Percentiles rank a stretch among this genome's conserved stretches.
phyloP scores from a whole-genome alignment of 2,797 vertebrate genomes.

The Trachurus trachurus region DNA sequence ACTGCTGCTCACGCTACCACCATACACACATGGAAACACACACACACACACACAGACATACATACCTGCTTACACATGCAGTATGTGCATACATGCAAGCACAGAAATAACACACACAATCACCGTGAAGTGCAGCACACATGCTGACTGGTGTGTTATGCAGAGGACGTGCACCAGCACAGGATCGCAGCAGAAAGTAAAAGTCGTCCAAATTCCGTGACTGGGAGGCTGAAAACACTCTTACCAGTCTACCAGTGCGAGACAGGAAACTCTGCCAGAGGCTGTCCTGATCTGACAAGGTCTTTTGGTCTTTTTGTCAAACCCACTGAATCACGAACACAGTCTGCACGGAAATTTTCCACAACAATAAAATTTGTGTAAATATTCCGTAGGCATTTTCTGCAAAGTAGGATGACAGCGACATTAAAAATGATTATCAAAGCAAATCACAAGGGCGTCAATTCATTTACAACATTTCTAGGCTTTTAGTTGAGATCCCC shows the following conservation, averaged over 20 bases:
- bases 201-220: conserved; percentile 62
- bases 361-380: neutral
- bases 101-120: conserved; percentile 35
- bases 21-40: conserved; percentile 53
- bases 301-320: conserved; percentile 59
- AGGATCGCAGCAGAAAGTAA: conserved; percentile 25
- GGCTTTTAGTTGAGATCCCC: conserved; percentile 30
- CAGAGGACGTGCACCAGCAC: conserved; percentile 18
- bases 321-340: conserved; percentile 51
- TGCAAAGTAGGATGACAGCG: neutral
- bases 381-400: neutral
- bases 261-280: conserved; percentile 59
- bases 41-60: conserved; percentile 39
- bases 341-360: conserved; percentile 27
- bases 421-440: conserved; percentile 43
- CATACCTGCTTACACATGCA: conserved; percentile 11
- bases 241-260: conserved; percentile 51
- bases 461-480: conserved; percentile 32
- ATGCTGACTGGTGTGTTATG: conserved; percentile 20
- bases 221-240: conserved; percentile 56
- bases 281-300: conserved; percentile 69
- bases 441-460: conserved; percentile 51
- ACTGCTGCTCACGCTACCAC: conserved; percentile 78
- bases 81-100: conserved; percentile 31
- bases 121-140: conserved; percentile 6